Evolutionary conservation across 2,797 vertebrate genomes (phyloP), one percentile per base, ranked within the genome.

Genomic region (Galaxias olidus): DNA sequence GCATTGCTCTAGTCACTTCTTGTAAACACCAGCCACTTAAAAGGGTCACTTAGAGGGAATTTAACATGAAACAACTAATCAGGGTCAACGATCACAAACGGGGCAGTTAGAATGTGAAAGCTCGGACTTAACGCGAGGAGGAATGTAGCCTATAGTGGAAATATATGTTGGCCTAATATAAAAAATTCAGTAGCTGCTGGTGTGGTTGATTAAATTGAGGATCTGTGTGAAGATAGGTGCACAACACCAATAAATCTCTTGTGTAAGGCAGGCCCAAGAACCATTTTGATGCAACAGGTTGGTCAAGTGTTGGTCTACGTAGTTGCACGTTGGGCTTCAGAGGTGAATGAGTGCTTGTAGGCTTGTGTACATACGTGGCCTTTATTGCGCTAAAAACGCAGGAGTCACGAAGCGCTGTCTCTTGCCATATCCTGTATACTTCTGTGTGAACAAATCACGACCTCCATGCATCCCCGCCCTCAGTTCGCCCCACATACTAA

Each of bases 401-500:
- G 69, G 80, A 91, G 91, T 93, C 93, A 96, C 91, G 93, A 94
- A 93, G 88, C 85, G 66, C 88, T 80, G 94, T 92, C 94, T 94
- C 93, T 92, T 92, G 91, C 91, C 88, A 93, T 88, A 94, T 95
- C 94, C 94, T 94, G 93, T 92, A 90, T 86, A 91, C 88, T 85
- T 91, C 87, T 83, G 83, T 81, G 81, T 84, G 88, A 91, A 90
- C 89, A 91, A 94, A 94, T 94, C 95, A 94, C 93, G 92, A 94
- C 90, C 83, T 84, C 79, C 84, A 86, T 80, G 82, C 87, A 68
- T 73, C 4, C 71, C 82, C 43, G 49, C 90, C 84, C 91, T 71
- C 86, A 76, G 78, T 83, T 76, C 83, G 86, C 87, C 78, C 65
- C 66, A 84, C 30, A 86, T 51, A 80, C 88, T 88, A 91, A 91